Conservation (phyloP, 64 coral and sea anemone species). For the Stylophora pistillata region DNA sequence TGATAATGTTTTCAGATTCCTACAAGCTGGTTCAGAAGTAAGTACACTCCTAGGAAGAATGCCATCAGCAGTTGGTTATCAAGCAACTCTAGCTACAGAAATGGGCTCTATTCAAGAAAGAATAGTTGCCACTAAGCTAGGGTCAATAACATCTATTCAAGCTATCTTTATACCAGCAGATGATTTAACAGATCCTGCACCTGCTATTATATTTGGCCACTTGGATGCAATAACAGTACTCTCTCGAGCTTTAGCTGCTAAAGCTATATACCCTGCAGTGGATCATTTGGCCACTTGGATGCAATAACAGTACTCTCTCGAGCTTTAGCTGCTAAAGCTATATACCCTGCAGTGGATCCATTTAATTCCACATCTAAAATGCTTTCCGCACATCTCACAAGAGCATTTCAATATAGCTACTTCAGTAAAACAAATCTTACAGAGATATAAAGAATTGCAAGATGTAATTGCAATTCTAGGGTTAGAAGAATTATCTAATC, state of each 20-base stretch:
- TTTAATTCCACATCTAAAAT: conserved; percentile 64
- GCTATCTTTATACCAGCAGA: conserved; percentile 64
- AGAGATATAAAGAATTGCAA: conserved; percentile 42
- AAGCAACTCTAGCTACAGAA: conserved; percentile 47
- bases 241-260: neutral
- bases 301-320: conserved; percentile 61
- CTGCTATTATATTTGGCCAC: conserved; percentile 46
- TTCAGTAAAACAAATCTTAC: conserved; percentile 25
- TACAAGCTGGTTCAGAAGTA: conserved; percentile 63
- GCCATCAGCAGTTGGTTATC: conserved; percentile 70
- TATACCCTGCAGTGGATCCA: conserved; percentile 60
- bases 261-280: conserved; percentile 40
- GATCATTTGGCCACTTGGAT: conserved; percentile 66
- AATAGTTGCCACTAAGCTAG: conserved; percentile 46
- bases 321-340: neutral
- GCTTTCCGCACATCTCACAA: conserved; percentile 1
- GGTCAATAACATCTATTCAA: conserved; percentile 64
- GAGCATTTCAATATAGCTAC: conserved; percentile 31
- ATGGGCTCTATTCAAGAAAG: conserved; percentile 57
- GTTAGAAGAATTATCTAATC: conserved; percentile 27
- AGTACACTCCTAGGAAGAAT: conserved; percentile 46
- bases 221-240: conserved; percentile 68
- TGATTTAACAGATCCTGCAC: conserved; percentile 71
- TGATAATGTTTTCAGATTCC: conserved; percentile 64
- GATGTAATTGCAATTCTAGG: conserved; percentile 55